phyloP scores from a whole-genome alignment of 1,140 invertebrate species.

The Rhagoletis zephyria region DNA sequence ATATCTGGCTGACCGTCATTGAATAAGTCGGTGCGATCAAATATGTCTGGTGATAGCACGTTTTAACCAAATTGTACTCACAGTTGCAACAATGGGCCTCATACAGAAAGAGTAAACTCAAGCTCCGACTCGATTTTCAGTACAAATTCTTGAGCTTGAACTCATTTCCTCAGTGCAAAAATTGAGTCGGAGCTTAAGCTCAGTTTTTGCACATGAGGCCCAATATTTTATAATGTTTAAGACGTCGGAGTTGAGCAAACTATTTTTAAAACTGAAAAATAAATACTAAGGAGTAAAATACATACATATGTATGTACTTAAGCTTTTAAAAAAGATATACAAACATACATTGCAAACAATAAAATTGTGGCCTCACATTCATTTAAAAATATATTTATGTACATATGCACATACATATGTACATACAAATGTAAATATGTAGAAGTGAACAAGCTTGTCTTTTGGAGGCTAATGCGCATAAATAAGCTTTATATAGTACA shows the following conservation, averaged over 20 bases:
- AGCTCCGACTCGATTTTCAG: too few species aligned
- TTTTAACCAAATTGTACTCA: slow-evolving; percentile 22
- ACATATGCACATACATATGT: background rate
- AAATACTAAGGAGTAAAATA: background rate
- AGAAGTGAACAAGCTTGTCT: background rate
- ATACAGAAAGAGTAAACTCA: too few species aligned
- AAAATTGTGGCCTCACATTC: background rate
- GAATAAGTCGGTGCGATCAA: background rate
- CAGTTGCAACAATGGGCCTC: slow-evolving; percentile 5
- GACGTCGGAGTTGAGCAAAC: background rate
- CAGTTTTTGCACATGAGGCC: too few species aligned
- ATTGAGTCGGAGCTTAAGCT: too few species aligned
- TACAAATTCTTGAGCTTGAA: too few species aligned
- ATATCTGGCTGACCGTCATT: background rate
- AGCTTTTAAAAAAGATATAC: background rate
- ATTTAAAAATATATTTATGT: background rate
- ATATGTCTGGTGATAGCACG: background rate
- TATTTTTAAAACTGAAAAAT: background rate
- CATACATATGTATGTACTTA: background rate
- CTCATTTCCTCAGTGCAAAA: too few species aligned
- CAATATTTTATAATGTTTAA: background rate
- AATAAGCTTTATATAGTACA: background rate
- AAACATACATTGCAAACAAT: background rate
- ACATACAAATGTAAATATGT: background rate
- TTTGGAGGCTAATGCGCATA: background rate